Evolutionary conservation across 2,113 vertebrate genomes (phyloP).

Genomic region (Rhizomys pruinosus): DNA sequence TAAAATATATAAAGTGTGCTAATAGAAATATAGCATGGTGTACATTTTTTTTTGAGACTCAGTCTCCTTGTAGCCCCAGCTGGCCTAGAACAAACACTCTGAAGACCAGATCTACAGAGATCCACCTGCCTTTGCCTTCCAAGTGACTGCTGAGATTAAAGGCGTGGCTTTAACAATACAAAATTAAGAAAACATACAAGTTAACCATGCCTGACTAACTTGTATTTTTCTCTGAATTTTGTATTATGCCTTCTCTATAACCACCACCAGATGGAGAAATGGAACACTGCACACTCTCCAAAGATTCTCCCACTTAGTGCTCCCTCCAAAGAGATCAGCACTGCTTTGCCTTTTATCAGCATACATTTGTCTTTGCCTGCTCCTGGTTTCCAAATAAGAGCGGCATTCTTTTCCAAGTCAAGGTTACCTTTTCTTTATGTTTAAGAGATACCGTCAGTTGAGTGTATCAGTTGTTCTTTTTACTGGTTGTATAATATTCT

Average conservation of each 20-base stretch:
- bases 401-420: not conserved
- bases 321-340: not conserved
- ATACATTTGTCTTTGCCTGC: not conserved
- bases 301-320: not conserved
- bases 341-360: not conserved
- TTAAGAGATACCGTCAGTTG: not conserved
- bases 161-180: too few species aligned
- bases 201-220: too few species aligned
- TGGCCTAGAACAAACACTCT: too few species aligned
- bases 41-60: too few species aligned
- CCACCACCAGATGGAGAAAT: not conserved
- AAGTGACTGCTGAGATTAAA: too few species aligned
- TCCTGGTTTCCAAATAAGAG: not conserved
- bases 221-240: too few species aligned
- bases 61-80: too few species aligned
- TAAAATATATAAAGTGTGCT: not conserved
- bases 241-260: not conserved
- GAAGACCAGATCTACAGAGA: too few species aligned
- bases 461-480: constrained; percentile 22
- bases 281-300: accelerated
- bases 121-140: too few species aligned
- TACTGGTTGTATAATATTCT: constrained; percentile 7
- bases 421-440: not conserved
- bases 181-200: too few species aligned
- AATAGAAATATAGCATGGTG: not conserved